These are phyloP conservation scores for Andinoacara biseriatus DNA, from an alignment of 2,113 vertebrate genomes.

Conservation along the genomic window DNA sequence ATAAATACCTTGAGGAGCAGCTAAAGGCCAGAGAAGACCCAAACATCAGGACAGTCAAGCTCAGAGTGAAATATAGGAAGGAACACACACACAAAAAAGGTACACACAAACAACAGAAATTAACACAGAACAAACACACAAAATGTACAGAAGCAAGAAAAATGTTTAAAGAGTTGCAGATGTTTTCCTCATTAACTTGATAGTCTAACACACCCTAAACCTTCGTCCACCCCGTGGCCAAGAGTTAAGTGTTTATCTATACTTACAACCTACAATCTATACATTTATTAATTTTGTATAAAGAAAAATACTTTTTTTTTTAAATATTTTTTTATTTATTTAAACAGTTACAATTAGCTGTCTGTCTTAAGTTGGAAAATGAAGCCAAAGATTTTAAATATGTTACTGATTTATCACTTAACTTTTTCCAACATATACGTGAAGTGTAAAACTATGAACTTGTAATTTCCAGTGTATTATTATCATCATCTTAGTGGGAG, in stretches of 20 bases:
- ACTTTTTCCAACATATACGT: background rate
- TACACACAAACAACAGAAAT: constrained; percentile 42
- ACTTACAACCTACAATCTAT: background rate
- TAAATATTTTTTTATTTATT: background rate
- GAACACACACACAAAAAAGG: constrained; percentile 48
- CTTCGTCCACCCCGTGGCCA: fast-evolving
- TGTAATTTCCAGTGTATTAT: background rate
- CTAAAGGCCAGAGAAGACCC: constrained; percentile 74
- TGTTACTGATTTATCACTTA: background rate
- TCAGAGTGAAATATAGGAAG: constrained; percentile 50
- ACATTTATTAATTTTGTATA: background rate
- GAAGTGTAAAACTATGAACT: background rate
- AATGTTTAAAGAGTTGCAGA: constrained; percentile 27
- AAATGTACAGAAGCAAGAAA: constrained; percentile 14
- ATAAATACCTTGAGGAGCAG: constrained; percentile 83
- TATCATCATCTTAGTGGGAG: background rate
- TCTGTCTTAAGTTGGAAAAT: background rate
- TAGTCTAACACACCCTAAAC: background rate
- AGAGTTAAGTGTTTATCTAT: background rate
- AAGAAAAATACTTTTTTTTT: background rate
- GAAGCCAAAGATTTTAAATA: background rate
- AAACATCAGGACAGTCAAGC: constrained; percentile 68
- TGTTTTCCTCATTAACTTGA: background rate
- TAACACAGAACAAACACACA: constrained; percentile 37
- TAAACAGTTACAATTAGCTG: background rate